Conservation (phyloP, 2,113 vertebrate species). For the Hepsetus odoe region DNA sequence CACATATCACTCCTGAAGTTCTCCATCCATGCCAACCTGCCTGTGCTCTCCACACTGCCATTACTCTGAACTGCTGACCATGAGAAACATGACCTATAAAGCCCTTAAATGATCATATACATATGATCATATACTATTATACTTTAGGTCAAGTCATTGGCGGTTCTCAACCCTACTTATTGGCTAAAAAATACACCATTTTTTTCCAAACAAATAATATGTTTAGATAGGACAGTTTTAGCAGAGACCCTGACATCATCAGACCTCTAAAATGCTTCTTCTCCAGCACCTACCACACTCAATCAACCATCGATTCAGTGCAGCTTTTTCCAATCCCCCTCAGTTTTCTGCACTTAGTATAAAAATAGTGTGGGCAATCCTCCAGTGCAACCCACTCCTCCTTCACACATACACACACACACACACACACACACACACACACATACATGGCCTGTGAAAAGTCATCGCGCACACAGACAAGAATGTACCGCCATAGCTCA, state of each 20-base stretch:
- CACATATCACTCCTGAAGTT: no score
- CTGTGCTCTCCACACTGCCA: no score
- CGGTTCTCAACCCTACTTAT: no score
- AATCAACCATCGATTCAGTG: background rate
- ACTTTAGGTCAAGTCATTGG: no score
- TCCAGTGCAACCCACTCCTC: background rate
- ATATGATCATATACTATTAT: no score
- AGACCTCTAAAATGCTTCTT: background rate
- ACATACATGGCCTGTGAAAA: background rate
- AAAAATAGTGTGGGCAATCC: background rate
- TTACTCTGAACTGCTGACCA: no score
- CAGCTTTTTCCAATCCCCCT: background rate
- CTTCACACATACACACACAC: constrained; percentile 6
- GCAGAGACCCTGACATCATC: background rate
- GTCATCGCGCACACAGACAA: constrained; percentile 26
- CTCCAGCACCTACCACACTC: background rate
- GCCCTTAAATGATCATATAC: no score
- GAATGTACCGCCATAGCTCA: constrained; percentile 13
- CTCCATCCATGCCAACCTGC: no score
- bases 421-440: background rate
- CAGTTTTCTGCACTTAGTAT: background rate
- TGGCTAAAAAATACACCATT: no score
- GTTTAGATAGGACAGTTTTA: no score
- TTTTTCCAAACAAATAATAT: no score
- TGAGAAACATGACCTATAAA: no score